Evolutionary conservation across 2,797 vertebrate species (phyloP).

Genomic region (Sebastes vulpes): DNA sequence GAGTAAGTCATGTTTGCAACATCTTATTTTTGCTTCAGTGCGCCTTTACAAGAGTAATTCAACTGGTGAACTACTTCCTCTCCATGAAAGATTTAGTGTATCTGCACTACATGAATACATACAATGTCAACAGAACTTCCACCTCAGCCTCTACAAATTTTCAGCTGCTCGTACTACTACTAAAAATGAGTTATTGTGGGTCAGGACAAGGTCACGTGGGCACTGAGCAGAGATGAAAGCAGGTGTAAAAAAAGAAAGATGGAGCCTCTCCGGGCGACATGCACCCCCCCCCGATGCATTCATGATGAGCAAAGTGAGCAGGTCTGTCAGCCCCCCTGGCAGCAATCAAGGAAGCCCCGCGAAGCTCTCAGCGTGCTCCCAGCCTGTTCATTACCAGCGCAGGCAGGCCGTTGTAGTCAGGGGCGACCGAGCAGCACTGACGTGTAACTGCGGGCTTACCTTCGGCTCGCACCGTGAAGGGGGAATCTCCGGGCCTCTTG

Average conservation of each 20-base stretch:
- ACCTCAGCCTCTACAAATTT: background rate
- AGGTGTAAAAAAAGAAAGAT: background rate
- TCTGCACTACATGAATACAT: background rate
- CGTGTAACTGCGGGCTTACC: constrained; percentile 80
- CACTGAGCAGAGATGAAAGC: constrained; percentile 17
- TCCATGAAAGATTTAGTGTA: background rate
- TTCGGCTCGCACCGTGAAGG: constrained; percentile 94
- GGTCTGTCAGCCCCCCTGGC: constrained; percentile 55
- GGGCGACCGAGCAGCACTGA: constrained; percentile 16
- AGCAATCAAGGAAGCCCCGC: constrained; percentile 68
- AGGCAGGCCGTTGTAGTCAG: constrained; percentile 9
- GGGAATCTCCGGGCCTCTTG: constrained; percentile 92
- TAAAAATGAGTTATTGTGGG: background rate
- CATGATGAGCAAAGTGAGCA: constrained; percentile 59
- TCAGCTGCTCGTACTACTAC: background rate
- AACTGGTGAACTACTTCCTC: background rate
- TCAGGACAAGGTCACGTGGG: background rate
- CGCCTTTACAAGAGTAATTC: background rate
- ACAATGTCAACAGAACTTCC: background rate
- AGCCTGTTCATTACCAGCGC: constrained; percentile 61
- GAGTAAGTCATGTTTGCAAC: background rate
- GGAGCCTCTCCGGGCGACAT: constrained; percentile 2
- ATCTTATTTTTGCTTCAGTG: background rate
- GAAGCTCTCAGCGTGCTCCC: constrained; percentile 54
- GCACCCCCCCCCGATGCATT: background rate